Base-by-base conservation (phyloP, 1,140 invertebrate genomes). In the Copidosoma floridanum region DNA sequence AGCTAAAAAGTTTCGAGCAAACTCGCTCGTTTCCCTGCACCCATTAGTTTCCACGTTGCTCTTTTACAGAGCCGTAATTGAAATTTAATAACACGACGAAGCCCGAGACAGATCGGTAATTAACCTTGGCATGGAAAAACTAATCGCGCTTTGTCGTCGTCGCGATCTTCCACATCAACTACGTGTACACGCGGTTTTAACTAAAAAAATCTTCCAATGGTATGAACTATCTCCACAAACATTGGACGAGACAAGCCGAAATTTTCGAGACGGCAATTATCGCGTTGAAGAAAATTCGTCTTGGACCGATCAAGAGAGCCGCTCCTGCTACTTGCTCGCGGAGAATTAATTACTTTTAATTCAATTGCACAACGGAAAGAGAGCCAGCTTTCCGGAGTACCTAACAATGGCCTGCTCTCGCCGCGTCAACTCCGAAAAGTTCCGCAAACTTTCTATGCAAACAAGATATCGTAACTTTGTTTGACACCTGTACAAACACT, bases 61-160 rank as follows among this genome's bases (percentile, higher is more conserved):
- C n/a, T n/a, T n/a, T n/a, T n/a, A n/a, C n/a, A n/a, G n/a, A n/a
- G n/a, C n/a, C n/a, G n/a, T 32, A 20, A 18, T 41, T 40, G 37
- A 29, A 21, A 50, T 50, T 57, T 48, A 43, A 50, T 50, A 50
- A 51, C 32, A 16, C 7, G 43, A 43, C 7, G 10, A 1, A 14
- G 14, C n/a, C n/a, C n/a, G n/a, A n/a, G n/a, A n/a, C n/a, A n/a
- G n/a, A 47, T n/a, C 8, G 12, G 47, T 20, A 35, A 44, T n/a
- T 46, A 10, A 24, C 50, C 57, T 60, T 60, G 57, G 53, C 50
- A 60, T 18, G 11, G 40, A 53, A 60, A 47, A 35, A 41, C n/a
- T n/a, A n/a, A n/a, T n/a, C n/a, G n/a, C n/a, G n/a, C n/a, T n/a
- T n/a, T n/a, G n/a, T n/a, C n/a, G n/a, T n/a, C n/a, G n/a, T n/a